phyloP scores from a whole-genome alignment of 2,797 vertebrate genomes.

The Malurus splendens region DNA sequence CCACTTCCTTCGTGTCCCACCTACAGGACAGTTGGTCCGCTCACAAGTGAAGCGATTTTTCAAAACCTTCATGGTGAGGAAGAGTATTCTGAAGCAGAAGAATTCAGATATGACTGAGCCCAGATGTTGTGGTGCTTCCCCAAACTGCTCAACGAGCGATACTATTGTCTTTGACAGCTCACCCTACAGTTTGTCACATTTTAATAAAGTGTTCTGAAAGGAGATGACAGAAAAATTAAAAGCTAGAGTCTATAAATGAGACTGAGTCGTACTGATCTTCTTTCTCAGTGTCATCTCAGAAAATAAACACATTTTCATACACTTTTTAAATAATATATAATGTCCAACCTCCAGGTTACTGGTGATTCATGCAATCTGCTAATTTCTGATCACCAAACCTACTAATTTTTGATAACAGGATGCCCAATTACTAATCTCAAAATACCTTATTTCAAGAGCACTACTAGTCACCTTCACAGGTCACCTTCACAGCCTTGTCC shows the following conservation, averaged over 20 bases:
- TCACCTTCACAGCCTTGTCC: neutral
- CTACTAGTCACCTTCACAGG: neutral
- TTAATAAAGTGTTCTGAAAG: neutral
- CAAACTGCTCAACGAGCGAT: neutral
- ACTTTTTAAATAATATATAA: neutral
- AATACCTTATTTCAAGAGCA: neutral
- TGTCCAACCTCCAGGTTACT: neutral
- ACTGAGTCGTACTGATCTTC: neutral
- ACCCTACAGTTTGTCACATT: neutral
- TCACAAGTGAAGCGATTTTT: neutral
- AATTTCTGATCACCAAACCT: neutral
- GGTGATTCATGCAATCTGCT: neutral
- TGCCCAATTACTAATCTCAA: neutral
- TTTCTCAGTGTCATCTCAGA: neutral
- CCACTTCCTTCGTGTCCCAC: neutral
- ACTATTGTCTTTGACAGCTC: neutral
- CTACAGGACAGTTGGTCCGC: neutral
- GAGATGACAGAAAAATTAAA: neutral
- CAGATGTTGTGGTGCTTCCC: neutral
- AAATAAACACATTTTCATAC: neutral
- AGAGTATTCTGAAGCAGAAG: neutral
- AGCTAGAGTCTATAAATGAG: neutral
- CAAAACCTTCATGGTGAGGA: neutral
- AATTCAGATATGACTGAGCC: neutral
- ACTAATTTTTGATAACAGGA: neutral